Conservation (phyloP, 2,113 vertebrate genomes). For the Coreoperca whiteheadi region DNA sequence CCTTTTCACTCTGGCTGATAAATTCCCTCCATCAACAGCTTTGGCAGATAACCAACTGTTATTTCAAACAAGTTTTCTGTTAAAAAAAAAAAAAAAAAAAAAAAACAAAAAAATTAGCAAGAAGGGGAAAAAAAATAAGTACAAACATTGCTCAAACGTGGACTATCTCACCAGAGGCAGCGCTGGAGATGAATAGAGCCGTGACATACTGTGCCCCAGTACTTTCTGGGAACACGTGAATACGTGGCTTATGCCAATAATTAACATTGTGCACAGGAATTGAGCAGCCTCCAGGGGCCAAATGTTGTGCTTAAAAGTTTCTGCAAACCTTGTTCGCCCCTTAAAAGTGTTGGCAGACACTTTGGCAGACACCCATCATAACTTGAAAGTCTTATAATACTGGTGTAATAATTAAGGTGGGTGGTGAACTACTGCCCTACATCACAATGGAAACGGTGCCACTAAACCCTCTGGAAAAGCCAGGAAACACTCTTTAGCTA, state of each 20-base stretch:
- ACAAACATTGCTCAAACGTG: too few relatives aligned
- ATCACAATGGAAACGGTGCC: constrained; percentile 16
- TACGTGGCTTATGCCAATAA: constrained; percentile 4
- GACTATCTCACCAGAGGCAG: not conserved
- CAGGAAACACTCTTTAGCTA: not conserved
- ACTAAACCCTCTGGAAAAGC: constrained; percentile 6
- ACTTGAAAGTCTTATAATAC: not conserved
- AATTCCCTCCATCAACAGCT: not conserved
- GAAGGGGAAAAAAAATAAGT: too few relatives aligned
- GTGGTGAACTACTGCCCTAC: constrained; percentile 32
- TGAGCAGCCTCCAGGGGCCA: not conserved
- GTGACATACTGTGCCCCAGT: not conserved
- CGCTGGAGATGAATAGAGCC: constrained; percentile 2
- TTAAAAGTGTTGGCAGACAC: not conserved
- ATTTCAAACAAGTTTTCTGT: constrained; percentile 14
- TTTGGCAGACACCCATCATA: constrained; percentile 19
- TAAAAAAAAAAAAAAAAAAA: too few relatives aligned
- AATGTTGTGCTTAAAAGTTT: not conserved
- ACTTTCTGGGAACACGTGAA: constrained; percentile 28
- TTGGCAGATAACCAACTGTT: constrained; percentile 16
- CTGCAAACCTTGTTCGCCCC: not conserved
- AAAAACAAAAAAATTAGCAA: too few relatives aligned
- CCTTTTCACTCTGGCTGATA: constrained; percentile 9
- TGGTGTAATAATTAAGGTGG: constrained; percentile 11
- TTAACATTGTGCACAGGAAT: constrained; percentile 21